These are phyloP conservation scores for Ataeniobius toweri DNA, from an alignment of 2,797 vertebrate species.

Conservation along the genomic window DNA sequence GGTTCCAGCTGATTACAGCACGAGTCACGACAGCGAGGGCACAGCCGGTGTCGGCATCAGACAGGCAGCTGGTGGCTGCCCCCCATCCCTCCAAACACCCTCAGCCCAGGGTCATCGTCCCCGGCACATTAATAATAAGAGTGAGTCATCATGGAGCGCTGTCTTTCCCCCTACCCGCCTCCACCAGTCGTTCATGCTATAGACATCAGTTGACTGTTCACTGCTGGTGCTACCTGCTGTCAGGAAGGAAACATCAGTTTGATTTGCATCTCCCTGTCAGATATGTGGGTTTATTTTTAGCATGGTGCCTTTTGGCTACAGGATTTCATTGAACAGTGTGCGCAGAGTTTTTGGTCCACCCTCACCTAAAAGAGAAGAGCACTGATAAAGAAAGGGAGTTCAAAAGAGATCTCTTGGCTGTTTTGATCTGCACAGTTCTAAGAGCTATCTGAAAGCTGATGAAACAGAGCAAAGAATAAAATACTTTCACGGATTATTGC, in stretches of 20 bases:
- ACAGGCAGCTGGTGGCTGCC: constrained; percentile 19
- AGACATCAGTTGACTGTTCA: constrained; percentile 7
- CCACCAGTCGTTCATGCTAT: background rate
- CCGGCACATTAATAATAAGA: constrained; percentile 31
- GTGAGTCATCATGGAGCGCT: constrained; percentile 44
- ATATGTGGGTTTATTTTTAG: background rate
- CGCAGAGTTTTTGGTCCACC: background rate
- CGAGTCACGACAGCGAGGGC: constrained; percentile 7
- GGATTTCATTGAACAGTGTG: background rate
- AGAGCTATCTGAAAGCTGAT: too few relatives aligned
- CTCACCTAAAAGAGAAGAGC: background rate
- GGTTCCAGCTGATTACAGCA: constrained; percentile 55
- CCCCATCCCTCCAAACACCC: background rate
- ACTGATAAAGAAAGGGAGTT: too few relatives aligned
- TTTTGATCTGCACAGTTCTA: too few relatives aligned
- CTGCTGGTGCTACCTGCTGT: background rate
- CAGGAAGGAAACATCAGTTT: constrained; percentile 2
- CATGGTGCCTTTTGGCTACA: background rate
- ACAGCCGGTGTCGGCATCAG: constrained; percentile 38
- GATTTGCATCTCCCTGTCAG: constrained; percentile 9
- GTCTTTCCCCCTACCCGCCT: background rate
- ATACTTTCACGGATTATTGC: too few relatives aligned
- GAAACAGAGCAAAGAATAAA: too few relatives aligned
- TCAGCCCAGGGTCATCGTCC: background rate
- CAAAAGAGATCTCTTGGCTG: too few relatives aligned